Percentiles rank a stretch among this genome's conserved stretches.
These are phyloP conservation scores for Corythornis vintsioides DNA, from an alignment of 2,113 vertebrate species.

Conservation along the genomic window DNA sequence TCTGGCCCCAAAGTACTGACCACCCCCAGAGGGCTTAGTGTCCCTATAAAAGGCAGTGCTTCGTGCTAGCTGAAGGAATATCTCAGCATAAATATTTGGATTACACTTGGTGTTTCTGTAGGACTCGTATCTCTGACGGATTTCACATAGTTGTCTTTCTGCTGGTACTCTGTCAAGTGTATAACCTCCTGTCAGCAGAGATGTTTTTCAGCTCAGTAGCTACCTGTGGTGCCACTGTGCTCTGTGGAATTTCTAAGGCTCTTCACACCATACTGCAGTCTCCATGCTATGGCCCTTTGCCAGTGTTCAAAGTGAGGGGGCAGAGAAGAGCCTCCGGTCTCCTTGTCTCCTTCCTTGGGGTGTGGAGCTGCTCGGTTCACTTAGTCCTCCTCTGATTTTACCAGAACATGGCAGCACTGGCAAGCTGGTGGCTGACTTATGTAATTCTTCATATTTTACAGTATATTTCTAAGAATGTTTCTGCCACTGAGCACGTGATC, in stretches of 20 bases:
- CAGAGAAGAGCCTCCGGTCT: background rate
- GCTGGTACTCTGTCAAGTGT: background rate
- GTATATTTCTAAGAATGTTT: slow-evolving; percentile 96
- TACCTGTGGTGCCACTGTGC: background rate
- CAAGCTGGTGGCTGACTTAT: background rate
- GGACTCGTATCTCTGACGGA: background rate
- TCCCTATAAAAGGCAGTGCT: background rate
- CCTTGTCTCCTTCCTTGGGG: background rate
- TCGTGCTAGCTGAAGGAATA: background rate
- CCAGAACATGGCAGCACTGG: background rate
- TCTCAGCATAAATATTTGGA: background rate
- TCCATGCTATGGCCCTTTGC: accelerated
- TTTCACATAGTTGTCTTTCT: background rate
- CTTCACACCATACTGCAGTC: background rate
- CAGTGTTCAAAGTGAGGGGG: background rate
- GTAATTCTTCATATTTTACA: slow-evolving; percentile 66
- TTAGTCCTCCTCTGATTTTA: background rate
- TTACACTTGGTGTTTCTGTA: background rate
- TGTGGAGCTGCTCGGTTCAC: accelerated
- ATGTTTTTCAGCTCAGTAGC: background rate
- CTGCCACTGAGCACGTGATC: slow-evolving; percentile 91
- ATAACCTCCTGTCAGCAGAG: background rate
- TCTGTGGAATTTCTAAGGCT: background rate
- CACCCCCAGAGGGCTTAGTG: background rate
- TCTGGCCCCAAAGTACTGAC: background rate